phyloP scores from a whole-genome alignment of 2,113 vertebrate species.

The Coregonus clupeaformis region DNA sequence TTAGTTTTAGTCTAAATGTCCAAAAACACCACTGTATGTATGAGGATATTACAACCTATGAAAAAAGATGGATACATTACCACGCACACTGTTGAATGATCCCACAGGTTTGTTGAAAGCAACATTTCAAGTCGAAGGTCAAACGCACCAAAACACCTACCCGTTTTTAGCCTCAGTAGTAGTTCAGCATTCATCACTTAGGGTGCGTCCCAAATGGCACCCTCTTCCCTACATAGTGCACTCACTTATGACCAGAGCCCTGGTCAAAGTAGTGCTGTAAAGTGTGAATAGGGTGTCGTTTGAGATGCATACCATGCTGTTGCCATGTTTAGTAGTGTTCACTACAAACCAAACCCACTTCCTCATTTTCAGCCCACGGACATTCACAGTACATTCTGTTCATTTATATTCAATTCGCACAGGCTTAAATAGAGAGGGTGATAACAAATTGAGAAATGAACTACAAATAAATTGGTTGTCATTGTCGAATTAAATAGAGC shows the following conservation, averaged over 20 bases:
- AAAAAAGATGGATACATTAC: too few species aligned
- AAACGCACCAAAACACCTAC: neutral
- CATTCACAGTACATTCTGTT: neutral
- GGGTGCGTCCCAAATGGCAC: too few species aligned
- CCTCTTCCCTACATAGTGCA: too few species aligned
- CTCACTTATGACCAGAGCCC: too few species aligned
- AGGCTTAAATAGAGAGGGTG: neutral
- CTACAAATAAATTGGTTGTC: neutral
- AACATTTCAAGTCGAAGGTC: too few species aligned
- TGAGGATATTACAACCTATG: slow-evolving; percentile 14
- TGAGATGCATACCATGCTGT: too few species aligned
- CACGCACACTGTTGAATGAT: too few species aligned
- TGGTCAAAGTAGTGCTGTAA: neutral
- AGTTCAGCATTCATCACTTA: neutral
- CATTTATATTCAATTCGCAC: neutral
- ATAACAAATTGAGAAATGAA: neutral
- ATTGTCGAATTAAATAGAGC: too few species aligned
- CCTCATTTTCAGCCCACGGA: slow-evolving; percentile 4
- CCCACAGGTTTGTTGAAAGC: too few species aligned
- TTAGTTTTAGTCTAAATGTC: neutral
- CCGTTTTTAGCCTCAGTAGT: too few species aligned
- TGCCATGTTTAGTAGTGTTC: too few species aligned
- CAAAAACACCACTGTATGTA: neutral
- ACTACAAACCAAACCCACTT: too few species aligned
- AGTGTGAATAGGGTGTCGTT: neutral